Evolutionary conservation across 2,797 vertebrate genomes (phyloP).

Genomic region (Hydrophis major): DNA sequence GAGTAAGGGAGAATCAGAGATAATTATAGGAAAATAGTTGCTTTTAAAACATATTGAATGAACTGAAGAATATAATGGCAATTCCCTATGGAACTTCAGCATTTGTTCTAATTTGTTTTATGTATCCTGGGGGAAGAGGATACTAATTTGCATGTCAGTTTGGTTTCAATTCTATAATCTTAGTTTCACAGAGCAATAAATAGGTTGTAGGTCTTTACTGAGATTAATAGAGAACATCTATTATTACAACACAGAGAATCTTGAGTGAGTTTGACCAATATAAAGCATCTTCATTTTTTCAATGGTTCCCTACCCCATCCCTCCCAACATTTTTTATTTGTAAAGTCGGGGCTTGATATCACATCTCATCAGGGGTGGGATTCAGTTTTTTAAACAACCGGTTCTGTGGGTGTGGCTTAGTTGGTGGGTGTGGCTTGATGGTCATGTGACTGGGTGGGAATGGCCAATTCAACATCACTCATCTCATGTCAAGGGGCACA

Average conservation of each 20-base stretch:
- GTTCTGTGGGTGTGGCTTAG: too few relatives aligned
- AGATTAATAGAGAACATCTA: neutral
- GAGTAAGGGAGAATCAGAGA: neutral
- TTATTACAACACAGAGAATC: neutral
- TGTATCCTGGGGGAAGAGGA: neutral
- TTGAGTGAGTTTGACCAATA: neutral
- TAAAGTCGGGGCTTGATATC: neutral
- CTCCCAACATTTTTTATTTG: neutral
- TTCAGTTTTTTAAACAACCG: too few relatives aligned
- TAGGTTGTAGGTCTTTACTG: neutral
- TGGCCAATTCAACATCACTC: too few relatives aligned
- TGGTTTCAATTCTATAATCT: neutral
- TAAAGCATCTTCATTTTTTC: neutral
- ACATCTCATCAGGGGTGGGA: neutral
- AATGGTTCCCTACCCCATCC: neutral
- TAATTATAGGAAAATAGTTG: neutral
- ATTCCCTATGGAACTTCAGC: neutral
- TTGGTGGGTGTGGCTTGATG: too few relatives aligned
- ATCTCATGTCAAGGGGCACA: too few relatives aligned
- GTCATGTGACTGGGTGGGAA: too few relatives aligned
- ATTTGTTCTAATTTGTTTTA: neutral
- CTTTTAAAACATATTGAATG: neutral
- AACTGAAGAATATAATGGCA: neutral
- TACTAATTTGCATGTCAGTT: neutral
- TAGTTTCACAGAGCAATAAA: neutral